These are phyloP conservation scores for Augiades crinisus DNA, from an alignment of 2,888 invertebrate genomes.

Conservation along the genomic window DNA sequence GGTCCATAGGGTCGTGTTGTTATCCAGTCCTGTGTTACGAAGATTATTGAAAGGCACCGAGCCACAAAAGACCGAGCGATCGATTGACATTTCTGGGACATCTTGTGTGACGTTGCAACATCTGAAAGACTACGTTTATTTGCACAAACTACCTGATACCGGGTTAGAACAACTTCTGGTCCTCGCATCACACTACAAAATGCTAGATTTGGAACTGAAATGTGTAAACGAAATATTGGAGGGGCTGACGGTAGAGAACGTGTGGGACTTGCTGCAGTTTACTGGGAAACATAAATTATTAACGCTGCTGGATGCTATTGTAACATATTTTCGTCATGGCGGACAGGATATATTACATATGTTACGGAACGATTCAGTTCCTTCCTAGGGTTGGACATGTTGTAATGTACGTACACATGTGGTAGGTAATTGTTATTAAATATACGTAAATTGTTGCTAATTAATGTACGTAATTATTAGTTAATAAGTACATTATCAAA, in stretches of 20 bases:
- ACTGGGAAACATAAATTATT: constrained; percentile 47
- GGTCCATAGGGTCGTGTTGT: constrained; percentile 47
- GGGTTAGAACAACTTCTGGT: constrained; percentile 48
- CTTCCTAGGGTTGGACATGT: too few relatives aligned
- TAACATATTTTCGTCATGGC: too few relatives aligned
- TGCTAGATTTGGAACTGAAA: constrained; percentile 49
- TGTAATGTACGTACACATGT: too few relatives aligned
- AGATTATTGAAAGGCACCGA: constrained; percentile 49
- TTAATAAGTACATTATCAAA: too few relatives aligned
- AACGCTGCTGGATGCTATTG: too few relatives aligned
- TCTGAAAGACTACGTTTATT: constrained; percentile 51
- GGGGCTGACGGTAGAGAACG: constrained; percentile 35
- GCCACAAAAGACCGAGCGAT: constrained; percentile 47
- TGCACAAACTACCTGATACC: constrained; percentile 42
- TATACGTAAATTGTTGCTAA: too few relatives aligned
- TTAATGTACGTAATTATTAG: too few relatives aligned
- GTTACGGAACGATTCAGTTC: too few relatives aligned
- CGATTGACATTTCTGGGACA: constrained; percentile 45
- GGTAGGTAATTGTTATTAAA: too few relatives aligned
- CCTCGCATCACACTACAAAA: constrained; percentile 49
- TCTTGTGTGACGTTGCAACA: constrained; percentile 45
- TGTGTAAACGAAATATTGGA: constrained; percentile 47
- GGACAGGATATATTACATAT: too few relatives aligned
- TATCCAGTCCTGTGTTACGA: constrained; percentile 50
- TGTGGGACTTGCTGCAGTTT: constrained; percentile 46